Base-by-base conservation (phyloP, 2,113 vertebrate species). In the Grammomys dolichurus region DNA sequence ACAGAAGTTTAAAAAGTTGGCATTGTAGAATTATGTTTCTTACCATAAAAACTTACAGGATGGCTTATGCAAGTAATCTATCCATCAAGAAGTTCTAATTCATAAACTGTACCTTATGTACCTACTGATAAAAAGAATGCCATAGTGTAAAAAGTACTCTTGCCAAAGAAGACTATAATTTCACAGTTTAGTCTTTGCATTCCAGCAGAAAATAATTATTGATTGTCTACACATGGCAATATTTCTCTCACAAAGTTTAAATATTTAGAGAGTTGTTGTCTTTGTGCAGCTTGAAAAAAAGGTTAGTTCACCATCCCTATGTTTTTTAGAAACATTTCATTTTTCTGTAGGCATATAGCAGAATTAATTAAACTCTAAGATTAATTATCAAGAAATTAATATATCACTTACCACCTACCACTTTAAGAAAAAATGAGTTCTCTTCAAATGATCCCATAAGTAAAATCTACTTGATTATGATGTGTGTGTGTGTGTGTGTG, bases 401-500 rank as follows among this genome's bases (percentile, higher is more conserved):
- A 85, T 60, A 82, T 36, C 65, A 36, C 13, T 86, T 60, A 88
- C 46, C 48, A 94, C 10, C 24, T 77, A 51, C 75, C 2, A 58
- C 11, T 9, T 9, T n/a, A 69, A 43, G 70, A 87, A 6, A 89
- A 89, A 95, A 43, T 80, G 13, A 24, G 65, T 85, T 60, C 28
- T 24, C 17, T 91, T 90, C 46, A 81, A 81, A 85, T 73, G 24
- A 7, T 22, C 16, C 51, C 26, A 54, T 40, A 80, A 77, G n/a
- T 94, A 77, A 88, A 82, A 86, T 77, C 19, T 11, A 93, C 17
- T 54, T 90, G 60, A 11, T 9, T 96, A 70, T 26, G 28, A 28
- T 31, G 65, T 67, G 65, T 67, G 65, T 67, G 65, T 72, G 70
- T 40, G 36, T 36, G 13, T 70, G 33, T 36, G 69, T 70, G 69